Percentiles rank a stretch among this genome's conserved stretches.
These are phyloP conservation scores for Steromphala cineraria DNA, from an alignment of 2,888 invertebrate genomes.

Conservation along the genomic window DNA sequence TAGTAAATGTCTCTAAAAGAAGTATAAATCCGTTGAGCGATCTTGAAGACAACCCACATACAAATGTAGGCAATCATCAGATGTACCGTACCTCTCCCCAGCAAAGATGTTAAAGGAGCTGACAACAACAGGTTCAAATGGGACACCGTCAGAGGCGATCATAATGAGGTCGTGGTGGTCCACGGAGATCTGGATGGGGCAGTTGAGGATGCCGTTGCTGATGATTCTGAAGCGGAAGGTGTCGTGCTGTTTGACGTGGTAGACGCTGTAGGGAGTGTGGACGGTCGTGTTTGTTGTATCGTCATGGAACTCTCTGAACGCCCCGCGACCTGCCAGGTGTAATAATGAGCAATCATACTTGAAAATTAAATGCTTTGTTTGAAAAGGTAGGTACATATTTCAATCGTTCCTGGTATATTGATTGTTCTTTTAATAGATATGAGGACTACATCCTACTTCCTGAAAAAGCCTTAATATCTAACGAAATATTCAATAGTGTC, in stretches of 20 bases:
- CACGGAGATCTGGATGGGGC: slow-evolving; percentile 64
- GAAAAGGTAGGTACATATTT: too few relatives aligned
- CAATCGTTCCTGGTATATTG: too few relatives aligned
- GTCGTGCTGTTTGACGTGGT: slow-evolving; percentile 52
- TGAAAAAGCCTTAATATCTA: too few relatives aligned
- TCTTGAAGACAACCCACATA: background rate
- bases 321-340: slow-evolving; percentile 84
- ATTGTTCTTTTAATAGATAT: too few relatives aligned
- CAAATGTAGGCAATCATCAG: too few relatives aligned
- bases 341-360: background rate
- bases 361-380: too few relatives aligned
- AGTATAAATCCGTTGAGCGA: background rate
- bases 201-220: slow-evolving; percentile 77
- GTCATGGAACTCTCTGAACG: slow-evolving; percentile 63
- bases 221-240: slow-evolving; percentile 66
- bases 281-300: background rate
- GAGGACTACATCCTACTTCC: too few relatives aligned
- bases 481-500: too few relatives aligned
- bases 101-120: slow-evolving; percentile 80
- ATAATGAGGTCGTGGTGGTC: slow-evolving; percentile 64
- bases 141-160: slow-evolving; percentile 64
- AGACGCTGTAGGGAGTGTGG: slow-evolving; percentile 60
- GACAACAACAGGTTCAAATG: slow-evolving; percentile 49
- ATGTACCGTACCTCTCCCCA: slow-evolving; percentile 84
- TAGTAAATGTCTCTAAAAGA: too few relatives aligned